Conservation (phyloP, 2,797 vertebrate species). For the Prionace glauca region DNA sequence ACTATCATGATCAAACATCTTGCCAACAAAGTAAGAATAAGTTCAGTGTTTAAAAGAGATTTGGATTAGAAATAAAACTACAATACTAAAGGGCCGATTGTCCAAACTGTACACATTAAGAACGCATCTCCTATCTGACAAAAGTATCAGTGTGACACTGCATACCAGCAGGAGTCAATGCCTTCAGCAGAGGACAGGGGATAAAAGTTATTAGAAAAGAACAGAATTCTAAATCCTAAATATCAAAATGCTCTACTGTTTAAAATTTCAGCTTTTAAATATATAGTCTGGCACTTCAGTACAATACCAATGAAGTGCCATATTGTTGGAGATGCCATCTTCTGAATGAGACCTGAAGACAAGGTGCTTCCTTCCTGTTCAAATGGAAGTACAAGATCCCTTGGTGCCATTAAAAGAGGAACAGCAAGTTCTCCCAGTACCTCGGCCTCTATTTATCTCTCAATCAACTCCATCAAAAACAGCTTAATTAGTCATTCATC, state of each 20-base stretch:
- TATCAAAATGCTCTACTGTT: neutral
- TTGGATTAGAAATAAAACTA: neutral
- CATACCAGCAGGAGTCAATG: neutral
- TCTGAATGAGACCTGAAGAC: neutral
- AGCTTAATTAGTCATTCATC: neutral
- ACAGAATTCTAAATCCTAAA: neutral
- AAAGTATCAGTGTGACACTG: neutral
- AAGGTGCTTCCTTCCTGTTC: neutral
- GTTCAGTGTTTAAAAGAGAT: neutral
- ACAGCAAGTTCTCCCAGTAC: neutral
- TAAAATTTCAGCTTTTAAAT: neutral
- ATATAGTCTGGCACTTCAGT: neutral
- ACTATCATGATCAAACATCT: neutral
- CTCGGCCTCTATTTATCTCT: neutral
- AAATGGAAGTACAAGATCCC: neutral
- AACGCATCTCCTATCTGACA: neutral
- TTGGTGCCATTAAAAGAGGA: neutral
- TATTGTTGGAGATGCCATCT: neutral
- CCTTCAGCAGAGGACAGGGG: neutral
- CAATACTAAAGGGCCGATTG: neutral
- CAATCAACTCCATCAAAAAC: neutral
- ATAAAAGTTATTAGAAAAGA: neutral
- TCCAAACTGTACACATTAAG: neutral
- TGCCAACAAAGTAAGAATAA: neutral
- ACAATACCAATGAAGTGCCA: too few relatives aligned